Evolutionary conservation across 2,113 vertebrate genomes (phyloP).

Genomic region (Scophthalmus maximus): DNA sequence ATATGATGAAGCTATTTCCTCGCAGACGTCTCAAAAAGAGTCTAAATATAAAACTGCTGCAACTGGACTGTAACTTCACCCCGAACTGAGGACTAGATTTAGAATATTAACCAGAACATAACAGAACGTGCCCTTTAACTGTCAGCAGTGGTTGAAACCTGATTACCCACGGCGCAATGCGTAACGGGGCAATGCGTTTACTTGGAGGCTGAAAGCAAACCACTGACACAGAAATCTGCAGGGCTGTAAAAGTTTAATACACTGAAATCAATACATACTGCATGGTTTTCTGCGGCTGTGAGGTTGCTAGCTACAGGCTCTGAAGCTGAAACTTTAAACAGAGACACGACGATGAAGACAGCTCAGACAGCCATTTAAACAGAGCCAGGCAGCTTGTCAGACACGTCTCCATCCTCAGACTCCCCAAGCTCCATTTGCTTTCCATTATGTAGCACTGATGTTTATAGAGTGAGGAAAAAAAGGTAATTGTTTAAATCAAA

Average conservation of each 20-base stretch:
- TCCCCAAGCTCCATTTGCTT: constrained; percentile 4
- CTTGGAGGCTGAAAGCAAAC: constrained; percentile 8
- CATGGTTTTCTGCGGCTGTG: background rate
- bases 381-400: constrained; percentile 37
- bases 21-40: background rate
- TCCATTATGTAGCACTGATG: constrained; percentile 40
- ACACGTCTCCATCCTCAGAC: constrained; percentile 26
- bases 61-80: background rate
- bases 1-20: background rate
- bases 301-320: constrained; percentile 8
- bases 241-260: constrained; percentile 37
- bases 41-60: background rate
- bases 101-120: constrained; percentile 5
- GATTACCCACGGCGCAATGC: background rate
- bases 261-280: constrained; percentile 37
- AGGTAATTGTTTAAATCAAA: constrained; percentile 43
- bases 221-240: constrained; percentile 27
- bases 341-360: constrained; percentile 8
- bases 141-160: constrained; percentile 4
- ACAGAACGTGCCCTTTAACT: background rate
- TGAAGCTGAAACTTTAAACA: constrained; percentile 38
- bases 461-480: constrained; percentile 35
- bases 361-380: constrained; percentile 12
- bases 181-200: background rate
- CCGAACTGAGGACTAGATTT: background rate